Base-by-base conservation (phyloP, 2,888 invertebrate species). In the Thecocarcelia acutangulata region DNA sequence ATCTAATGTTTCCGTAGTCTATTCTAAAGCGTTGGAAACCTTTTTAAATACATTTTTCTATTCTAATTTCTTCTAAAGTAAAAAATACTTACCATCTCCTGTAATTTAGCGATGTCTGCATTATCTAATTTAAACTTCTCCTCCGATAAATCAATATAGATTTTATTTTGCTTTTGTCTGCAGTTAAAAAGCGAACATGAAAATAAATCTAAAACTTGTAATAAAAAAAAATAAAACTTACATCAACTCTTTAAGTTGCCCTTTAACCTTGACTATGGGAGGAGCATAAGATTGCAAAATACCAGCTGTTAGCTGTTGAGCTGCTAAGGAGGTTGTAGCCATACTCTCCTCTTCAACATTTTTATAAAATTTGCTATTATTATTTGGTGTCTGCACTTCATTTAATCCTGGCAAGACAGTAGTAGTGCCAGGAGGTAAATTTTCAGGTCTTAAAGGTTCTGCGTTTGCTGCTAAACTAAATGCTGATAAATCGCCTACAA, bases 51-150 rank as follows among this genome's bases (percentile, higher is more conserved):
- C n/a, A n/a, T n/a, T n/a, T n/a, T n/a, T n/a, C n/a, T n/a, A n/a
- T n/a, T n/a, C n/a, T n/a, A n/a, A n/a, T n/a, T n/a, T n/a, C n/a
- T n/a, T n/a, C n/a, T n/a, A n/a, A n/a, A n/a, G n/a, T n/a, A n/a
- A n/a, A n/a, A n/a, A n/a, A n/a, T n/a, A n/a, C 86, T 83, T 85
- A 89, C 90, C 90, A 90, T 90, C 11, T 90, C 88, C 54, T 86
- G 87, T 3, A 90, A 69, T 58, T 85, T 86, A 11, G 85, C 84
- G 21, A 90, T 85, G 61, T 90, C 89, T 64, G 85, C 86, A 83
- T 88, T 89, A 61, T 89, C 88, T 58, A 89, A 84, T 78, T 89
- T 89, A 82, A 85, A 88, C 76, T 90, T 90, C 70, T 90, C 90
- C 11, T 87, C 86, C 33, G 89, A 90, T 37, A 90, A 78, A 80